These are phyloP conservation scores for Ecliptopera silaceata DNA, from an alignment of 2,888 invertebrate species.

Conservation along the genomic window DNA sequence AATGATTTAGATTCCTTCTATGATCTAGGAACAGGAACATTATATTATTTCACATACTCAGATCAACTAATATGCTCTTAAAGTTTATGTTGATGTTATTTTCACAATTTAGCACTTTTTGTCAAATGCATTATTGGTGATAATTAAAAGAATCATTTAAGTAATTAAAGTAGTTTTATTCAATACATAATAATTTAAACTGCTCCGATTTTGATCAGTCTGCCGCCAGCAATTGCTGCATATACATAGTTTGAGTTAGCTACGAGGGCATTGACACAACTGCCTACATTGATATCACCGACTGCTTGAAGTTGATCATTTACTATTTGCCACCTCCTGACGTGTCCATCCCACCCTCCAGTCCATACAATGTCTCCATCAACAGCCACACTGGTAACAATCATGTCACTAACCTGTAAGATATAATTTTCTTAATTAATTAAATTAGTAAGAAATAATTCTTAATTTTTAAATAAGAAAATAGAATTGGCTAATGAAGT, in stretches of 20 bases:
- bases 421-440: too few relatives aligned
- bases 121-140: too few relatives aligned
- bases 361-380: constrained; percentile 75
- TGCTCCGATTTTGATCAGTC: constrained; percentile 50
- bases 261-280: constrained; percentile 66
- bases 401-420: constrained; percentile 73
- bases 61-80: too few relatives aligned
- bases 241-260: constrained; percentile 50
- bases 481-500: too few relatives aligned
- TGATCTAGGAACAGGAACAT: too few relatives aligned
- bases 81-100: too few relatives aligned
- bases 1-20: too few relatives aligned
- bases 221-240: constrained; percentile 59
- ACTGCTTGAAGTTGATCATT: constrained; percentile 58
- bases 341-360: constrained; percentile 82
- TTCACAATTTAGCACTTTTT: too few relatives aligned
- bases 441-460: background rate
- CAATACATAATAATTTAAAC: background rate
- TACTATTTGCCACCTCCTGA: constrained; percentile 68
- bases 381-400: constrained; percentile 74
- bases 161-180: too few relatives aligned
- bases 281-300: constrained; percentile 64
- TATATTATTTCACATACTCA: too few relatives aligned
- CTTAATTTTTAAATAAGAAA: too few relatives aligned
- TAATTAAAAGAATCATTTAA: too few relatives aligned